Conservation (phyloP, 2,797 vertebrate species). For the Parauchenoglanis punctatus region DNA sequence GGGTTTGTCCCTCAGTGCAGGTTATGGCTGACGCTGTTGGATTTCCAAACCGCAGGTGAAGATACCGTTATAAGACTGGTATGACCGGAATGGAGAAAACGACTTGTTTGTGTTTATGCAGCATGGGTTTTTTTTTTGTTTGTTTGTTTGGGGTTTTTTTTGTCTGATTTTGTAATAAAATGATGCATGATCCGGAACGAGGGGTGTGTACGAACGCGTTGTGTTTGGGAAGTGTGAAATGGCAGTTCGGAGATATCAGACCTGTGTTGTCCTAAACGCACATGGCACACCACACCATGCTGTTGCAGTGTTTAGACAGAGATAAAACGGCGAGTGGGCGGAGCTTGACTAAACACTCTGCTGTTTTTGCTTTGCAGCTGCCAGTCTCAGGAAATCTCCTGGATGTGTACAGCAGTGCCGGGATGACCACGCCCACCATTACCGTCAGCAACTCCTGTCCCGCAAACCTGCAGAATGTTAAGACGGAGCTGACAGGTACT, state of each 20-base stretch:
- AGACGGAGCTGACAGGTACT: conserved; percentile 78
- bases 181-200: neutral
- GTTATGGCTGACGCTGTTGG: neutral
- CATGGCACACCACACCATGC: conserved; percentile 9
- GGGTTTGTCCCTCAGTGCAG: neutral
- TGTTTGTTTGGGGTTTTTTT: neutral
- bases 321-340: conserved; percentile 17
- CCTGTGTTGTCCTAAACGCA: conserved; percentile 19
- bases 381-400: conserved; percentile 80
- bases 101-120: neutral
- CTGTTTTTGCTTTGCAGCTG: conserved; percentile 72
- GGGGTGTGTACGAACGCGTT: neutral
- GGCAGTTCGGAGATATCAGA: neutral
- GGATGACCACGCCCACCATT: conserved; percentile 71
- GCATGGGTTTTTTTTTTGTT: too few species aligned
- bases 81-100: neutral
- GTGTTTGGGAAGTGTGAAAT: neutral
- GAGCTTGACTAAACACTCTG: conserved; percentile 17
- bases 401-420: conserved; percentile 75
- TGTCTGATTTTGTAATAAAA: neutral
- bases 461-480: conserved; percentile 79
- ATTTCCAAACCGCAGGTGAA: conserved; percentile 20
- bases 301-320: conserved; percentile 13
- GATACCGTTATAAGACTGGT: neutral
- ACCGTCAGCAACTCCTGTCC: conserved; percentile 87